phyloP scores from a whole-genome alignment of 92 coral and sea anemone species.

The Porites divaricata region DNA sequence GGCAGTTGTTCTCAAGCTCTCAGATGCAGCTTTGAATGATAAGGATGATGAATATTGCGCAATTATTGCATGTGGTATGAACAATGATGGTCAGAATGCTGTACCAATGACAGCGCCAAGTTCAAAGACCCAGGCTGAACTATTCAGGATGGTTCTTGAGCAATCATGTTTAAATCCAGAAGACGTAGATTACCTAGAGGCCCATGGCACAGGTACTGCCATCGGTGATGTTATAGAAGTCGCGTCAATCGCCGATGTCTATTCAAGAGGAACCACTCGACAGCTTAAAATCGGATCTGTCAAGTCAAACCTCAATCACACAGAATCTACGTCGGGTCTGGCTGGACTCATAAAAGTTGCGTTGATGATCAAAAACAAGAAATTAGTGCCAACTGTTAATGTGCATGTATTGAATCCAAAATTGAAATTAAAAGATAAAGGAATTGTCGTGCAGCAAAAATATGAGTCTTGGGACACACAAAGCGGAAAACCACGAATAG shows the following conservation, averaged over 20 bases:
- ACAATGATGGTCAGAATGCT: conserved; percentile 91
- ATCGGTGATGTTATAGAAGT: conserved; percentile 87
- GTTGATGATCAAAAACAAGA: conserved; percentile 76
- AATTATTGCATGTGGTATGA: conserved; percentile 88
- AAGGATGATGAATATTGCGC: conserved; percentile 79
- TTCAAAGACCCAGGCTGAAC: conserved; percentile 71
- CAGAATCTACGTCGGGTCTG: conserved; percentile 85
- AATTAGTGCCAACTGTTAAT: conserved; percentile 77
- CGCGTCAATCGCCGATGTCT: conserved; percentile 67
- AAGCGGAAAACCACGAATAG: conserved; percentile 70
- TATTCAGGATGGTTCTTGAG: conserved; percentile 62
- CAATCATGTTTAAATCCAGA: conserved; percentile 62
- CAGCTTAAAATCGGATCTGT: conserved; percentile 79
- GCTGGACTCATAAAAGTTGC: conserved; percentile 84
- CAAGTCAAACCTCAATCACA: conserved; percentile 88
- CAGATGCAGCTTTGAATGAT: conserved; percentile 55
- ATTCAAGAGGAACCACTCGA: conserved; percentile 48
- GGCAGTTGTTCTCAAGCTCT: conserved; percentile 77
- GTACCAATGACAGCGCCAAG: conserved; percentile 94
- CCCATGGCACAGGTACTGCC: conserved; percentile 96
- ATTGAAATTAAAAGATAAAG: conserved; percentile 71
- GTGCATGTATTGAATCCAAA: conserved; percentile 65
- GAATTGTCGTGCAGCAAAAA: conserved; percentile 67
- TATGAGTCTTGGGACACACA: conserved; percentile 63
- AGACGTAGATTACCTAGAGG: conserved; percentile 79